Base-by-base conservation (phyloP, 1,140 invertebrate genomes). In the Diachasma alloeum region DNA sequence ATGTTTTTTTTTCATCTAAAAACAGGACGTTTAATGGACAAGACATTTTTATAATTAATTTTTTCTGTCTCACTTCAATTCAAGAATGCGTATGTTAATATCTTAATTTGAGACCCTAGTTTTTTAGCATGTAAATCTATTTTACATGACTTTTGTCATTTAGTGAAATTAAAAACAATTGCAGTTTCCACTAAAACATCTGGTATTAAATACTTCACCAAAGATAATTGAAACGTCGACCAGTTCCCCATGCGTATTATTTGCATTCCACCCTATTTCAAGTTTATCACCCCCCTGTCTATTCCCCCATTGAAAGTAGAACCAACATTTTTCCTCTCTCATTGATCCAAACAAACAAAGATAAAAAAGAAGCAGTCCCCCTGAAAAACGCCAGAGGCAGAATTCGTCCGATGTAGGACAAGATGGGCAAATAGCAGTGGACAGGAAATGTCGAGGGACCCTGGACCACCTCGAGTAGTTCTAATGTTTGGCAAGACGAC, bases 371-470 rank as follows among this genome's bases (percentile, higher is more conserved):
- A 56, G 31, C 31, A 2, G 31, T 31, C 15, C 48, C 24, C 24
- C 48, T 53, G n/a, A 15, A 63, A 13, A 63, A 26, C 19, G 59
- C 24, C 59, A 24, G 59, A 63, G 59, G 59, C 48, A 56, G 48
- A 56, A 63, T 63, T 63, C 59, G 59, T 56, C 10, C 22, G 24
- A 63, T 63, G 59, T 63, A 63, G 59, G 24, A 63, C 59, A 63
- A 24, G 59, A 24, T 63, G 24, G 24, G 24, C 59, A 63, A 63
- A 63, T 63, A 63, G 59, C 59, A 24, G 24, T 63, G 59, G 59
- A 63, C 59, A 63, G 59, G 59, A 63, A 63, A 63, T 63, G 59
- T 63, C 59, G 59, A 63, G 59, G 59, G 59, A 63, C 19, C 24
- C 53, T 26, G 59, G 24, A 63, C 59, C 19, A 63, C 59, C 59